Evolutionary conservation across 2,113 vertebrate species (phyloP).

Genomic region (Corythornis madagascariensis): DNA sequence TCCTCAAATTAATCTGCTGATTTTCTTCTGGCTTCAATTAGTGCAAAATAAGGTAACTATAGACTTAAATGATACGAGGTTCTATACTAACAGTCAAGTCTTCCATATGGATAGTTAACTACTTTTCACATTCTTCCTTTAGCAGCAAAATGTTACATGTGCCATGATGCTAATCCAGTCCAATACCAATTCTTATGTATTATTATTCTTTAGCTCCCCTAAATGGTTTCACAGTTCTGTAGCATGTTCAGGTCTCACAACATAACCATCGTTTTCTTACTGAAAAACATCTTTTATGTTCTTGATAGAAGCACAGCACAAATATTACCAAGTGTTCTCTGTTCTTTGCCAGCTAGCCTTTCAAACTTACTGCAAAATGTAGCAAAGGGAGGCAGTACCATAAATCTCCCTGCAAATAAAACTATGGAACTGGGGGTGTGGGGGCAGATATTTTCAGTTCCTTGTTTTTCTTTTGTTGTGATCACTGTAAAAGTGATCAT

Average conservation of each 20-base stretch:
- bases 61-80: not conserved
- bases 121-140: not conserved
- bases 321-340: not conserved
- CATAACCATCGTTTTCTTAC: not conserved
- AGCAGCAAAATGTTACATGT: not conserved
- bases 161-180: not conserved
- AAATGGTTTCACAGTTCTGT: not conserved
- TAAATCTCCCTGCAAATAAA: not conserved
- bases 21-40: not conserved
- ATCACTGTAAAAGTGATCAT: not conserved
- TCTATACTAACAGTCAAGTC: not conserved
- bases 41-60: not conserved
- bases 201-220: not conserved
- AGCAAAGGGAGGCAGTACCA: not conserved
- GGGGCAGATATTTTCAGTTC: not conserved
- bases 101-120: not conserved
- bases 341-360: not conserved
- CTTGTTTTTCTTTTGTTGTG: not conserved
- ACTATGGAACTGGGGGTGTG: not conserved
- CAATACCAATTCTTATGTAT: not conserved
- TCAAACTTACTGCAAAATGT: not conserved
- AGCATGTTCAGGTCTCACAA: not conserved
- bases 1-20: not conserved
- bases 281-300: not conserved
- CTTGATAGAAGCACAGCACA: not conserved